phyloP scores from a whole-genome alignment of 2,888 invertebrate species.

The Drosophila mulleri region DNA sequence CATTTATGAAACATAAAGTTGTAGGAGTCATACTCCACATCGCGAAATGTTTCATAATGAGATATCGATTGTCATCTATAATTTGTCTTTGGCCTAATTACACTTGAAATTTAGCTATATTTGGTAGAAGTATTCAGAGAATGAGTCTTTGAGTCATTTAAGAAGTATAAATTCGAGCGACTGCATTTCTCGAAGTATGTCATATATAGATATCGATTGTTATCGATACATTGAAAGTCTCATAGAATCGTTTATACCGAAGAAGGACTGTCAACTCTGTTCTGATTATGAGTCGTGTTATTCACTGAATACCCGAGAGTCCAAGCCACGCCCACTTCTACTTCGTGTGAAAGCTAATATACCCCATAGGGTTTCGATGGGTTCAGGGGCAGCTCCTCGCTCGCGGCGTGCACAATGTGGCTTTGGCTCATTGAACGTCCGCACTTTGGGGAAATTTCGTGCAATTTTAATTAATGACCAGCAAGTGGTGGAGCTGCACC shows the following conservation, averaged over 20 bases:
- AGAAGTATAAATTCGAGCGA: no score
- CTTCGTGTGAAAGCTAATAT: neutral
- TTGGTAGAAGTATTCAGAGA: neutral
- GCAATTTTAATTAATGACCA: constrained; percentile 69
- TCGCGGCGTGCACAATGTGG: neutral
- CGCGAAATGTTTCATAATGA: no score
- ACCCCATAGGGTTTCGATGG: neutral
- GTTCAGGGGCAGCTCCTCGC: neutral
- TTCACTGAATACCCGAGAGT: neutral
- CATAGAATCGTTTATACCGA: neutral
- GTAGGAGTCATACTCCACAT: no score
- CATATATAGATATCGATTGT: neutral
- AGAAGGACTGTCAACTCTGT: neutral
- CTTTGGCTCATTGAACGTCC: constrained; percentile 34
- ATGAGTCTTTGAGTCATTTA: neutral
- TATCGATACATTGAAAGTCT: neutral
- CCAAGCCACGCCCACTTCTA: neutral
- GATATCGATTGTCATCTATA: no score
- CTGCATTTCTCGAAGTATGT: no score
- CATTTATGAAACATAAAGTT: no score
- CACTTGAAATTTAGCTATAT: neutral
- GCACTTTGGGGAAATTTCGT: constrained; percentile 45
- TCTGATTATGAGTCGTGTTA: no score
- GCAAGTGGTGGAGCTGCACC: constrained; percentile 10
- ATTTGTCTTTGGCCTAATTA: no score